Evolutionary conservation across 1,140 invertebrate species (phyloP).

Genomic region (Steinernema feltiae): DNA sequence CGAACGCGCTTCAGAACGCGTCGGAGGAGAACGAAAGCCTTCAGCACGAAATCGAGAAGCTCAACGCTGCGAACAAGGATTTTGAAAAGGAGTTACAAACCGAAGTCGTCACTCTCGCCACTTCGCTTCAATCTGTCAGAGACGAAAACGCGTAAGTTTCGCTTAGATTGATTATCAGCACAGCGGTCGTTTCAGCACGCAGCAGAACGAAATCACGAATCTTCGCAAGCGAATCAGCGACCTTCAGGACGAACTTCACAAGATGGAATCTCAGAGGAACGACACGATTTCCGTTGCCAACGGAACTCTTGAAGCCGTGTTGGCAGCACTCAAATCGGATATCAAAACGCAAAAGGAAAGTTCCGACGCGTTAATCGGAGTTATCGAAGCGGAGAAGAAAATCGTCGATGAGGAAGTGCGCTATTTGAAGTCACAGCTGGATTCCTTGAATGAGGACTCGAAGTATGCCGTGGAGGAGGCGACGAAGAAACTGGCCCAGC

Average conservation of each 20-base stretch:
- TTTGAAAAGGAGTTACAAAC: slow-evolving; percentile 2
- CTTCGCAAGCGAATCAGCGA: background rate
- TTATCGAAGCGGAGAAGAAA: background rate
- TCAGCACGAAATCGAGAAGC: background rate
- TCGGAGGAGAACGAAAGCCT: slow-evolving; percentile 1
- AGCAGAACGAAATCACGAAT: background rate
- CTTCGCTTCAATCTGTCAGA: background rate
- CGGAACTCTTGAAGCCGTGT: background rate
- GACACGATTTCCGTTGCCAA: background rate
- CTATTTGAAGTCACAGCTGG: background rate
- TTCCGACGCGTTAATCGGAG: background rate
- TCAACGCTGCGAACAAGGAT: background rate
- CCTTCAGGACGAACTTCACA: background rate
- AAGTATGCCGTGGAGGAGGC: slow-evolving; percentile 6
- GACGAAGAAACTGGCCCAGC: background rate
- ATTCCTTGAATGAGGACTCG: background rate
- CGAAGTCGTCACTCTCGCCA: background rate
- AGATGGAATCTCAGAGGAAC: background rate
- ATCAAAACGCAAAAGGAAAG: background rate
- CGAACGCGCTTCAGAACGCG: background rate
- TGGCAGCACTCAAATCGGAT: background rate
- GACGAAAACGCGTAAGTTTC: background rate
- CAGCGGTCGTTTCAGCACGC: background rate
- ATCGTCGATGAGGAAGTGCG: background rate
- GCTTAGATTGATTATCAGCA: background rate